Evolutionary conservation across 2,113 vertebrate species (phyloP).

Genomic region (Clarias magur): DNA sequence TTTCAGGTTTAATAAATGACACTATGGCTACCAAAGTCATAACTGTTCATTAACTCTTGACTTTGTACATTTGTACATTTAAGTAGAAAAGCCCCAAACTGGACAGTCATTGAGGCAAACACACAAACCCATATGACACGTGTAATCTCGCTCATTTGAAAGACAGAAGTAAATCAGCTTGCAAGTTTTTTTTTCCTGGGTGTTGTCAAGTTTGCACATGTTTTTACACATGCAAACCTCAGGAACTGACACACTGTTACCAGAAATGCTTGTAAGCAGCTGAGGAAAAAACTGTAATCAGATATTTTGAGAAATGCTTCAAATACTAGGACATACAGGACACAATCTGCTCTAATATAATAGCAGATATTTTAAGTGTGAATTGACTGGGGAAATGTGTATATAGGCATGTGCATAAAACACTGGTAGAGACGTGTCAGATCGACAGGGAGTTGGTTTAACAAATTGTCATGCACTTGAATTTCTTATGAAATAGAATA

Average conservation of each 20-base stretch:
- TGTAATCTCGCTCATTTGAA: not conserved
- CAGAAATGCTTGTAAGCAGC: not conserved
- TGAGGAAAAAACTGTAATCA: not conserved
- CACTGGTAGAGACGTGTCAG: not conserved
- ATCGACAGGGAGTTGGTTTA: not conserved
- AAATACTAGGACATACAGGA: not conserved
- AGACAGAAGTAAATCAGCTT: not conserved
- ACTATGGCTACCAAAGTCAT: not conserved
- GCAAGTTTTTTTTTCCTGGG: not conserved
- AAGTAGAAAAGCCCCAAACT: not conserved
- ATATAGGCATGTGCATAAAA: not conserved
- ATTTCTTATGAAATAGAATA: not conserved
- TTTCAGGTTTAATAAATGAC: not conserved
- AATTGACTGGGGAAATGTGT: not conserved
- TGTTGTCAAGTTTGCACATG: conserved; percentile 12
- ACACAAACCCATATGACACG: not conserved
- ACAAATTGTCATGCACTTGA: not conserved
- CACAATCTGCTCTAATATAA: not conserved
- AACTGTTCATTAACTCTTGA: not conserved
- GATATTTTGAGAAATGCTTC: not conserved
- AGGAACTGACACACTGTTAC: not conserved
- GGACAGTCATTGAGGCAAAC: not conserved
- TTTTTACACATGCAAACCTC: not conserved
- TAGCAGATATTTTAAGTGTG: not conserved
- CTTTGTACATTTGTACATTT: not conserved